Percentiles rank a stretch among this genome's conserved stretches.
These are phyloP conservation scores for Zosterops borbonicus DNA, from an alignment of 2,113 vertebrate species.

Conservation along the genomic window DNA sequence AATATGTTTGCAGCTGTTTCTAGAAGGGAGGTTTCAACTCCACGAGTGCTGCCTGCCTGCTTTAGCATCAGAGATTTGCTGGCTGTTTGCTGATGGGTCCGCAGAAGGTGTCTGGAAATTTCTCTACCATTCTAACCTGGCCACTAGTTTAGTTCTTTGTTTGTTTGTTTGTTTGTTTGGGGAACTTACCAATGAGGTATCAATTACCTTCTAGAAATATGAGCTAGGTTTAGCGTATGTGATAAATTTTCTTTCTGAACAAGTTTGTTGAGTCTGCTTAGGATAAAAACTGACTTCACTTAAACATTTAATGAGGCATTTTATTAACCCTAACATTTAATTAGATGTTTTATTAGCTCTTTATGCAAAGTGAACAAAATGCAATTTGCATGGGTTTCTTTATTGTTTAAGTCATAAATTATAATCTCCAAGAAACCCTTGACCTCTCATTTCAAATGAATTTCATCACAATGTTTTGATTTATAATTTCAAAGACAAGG, in stretches of 20 bases:
- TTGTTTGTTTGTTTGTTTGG: neutral
- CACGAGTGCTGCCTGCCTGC: neutral
- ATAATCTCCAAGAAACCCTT: constrained; percentile 18
- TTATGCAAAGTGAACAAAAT: neutral
- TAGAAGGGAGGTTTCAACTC: neutral
- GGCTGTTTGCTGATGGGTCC: neutral
- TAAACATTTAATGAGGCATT: neutral
- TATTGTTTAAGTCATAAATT: constrained; percentile 1
- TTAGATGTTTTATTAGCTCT: neutral
- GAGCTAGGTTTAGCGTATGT: neutral
- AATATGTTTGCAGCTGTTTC: neutral
- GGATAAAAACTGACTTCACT: neutral
- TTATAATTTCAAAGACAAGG: constrained; percentile 15
- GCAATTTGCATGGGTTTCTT: neutral
- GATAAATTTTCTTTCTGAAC: neutral
- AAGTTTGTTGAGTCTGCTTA: neutral
- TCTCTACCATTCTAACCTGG: neutral
- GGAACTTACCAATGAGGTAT: neutral
- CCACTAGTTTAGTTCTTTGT: neutral
- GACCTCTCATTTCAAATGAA: neutral
- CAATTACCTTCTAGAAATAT: neutral
- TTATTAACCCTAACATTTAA: constrained; percentile 3
- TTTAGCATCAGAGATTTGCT: neutral
- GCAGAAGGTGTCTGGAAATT: neutral
- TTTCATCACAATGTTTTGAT: neutral